These are phyloP conservation scores for Sylvilagus bachmani DNA, from an alignment of 2,113 vertebrate genomes.

Conservation along the genomic window DNA sequence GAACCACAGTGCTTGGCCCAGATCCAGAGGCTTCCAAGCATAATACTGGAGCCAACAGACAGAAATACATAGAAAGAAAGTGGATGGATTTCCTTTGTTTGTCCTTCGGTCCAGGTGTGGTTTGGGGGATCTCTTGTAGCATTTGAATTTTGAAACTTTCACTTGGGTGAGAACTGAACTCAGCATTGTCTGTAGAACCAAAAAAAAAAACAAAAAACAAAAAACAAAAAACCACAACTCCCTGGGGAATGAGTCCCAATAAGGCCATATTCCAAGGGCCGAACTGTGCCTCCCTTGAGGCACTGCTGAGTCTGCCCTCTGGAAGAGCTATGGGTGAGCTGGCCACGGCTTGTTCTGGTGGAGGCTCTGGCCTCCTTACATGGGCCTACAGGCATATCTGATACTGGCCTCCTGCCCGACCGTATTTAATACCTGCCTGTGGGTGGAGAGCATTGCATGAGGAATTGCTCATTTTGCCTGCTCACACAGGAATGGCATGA, in stretches of 20 bases:
- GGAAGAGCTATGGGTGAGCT: not conserved
- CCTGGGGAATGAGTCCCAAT: conserved; percentile 28
- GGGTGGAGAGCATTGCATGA: conserved; percentile 6
- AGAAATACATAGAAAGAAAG: not conserved
- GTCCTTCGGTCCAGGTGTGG: conserved; percentile 2
- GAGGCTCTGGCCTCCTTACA: conserved; percentile 28
- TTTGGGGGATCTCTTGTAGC: conserved; percentile 34
- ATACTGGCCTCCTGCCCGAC: conserved; percentile 50
- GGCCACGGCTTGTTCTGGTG: not conserved
- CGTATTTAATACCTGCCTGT: conserved; percentile 60
- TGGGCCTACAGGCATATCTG: conserved; percentile 43
- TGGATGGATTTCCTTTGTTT: not conserved
- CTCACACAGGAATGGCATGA: conserved; percentile 25
- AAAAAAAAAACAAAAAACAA: not conserved
- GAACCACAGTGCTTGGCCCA: not conserved
- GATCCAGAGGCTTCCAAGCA: not conserved
- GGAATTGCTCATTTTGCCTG: conserved; percentile 57
- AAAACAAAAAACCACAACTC: not conserved
- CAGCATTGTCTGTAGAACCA: conserved; percentile 57
- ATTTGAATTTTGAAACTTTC: conserved; percentile 55
- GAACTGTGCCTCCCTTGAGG: not conserved
- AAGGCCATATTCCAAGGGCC: conserved; percentile 29
- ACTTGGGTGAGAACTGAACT: conserved; percentile 33
- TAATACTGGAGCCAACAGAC: not conserved
- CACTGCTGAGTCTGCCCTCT: not conserved